Evolutionary conservation across 2,888 invertebrate genomes (phyloP).

Genomic region (Halictus quadricinctus): DNA sequence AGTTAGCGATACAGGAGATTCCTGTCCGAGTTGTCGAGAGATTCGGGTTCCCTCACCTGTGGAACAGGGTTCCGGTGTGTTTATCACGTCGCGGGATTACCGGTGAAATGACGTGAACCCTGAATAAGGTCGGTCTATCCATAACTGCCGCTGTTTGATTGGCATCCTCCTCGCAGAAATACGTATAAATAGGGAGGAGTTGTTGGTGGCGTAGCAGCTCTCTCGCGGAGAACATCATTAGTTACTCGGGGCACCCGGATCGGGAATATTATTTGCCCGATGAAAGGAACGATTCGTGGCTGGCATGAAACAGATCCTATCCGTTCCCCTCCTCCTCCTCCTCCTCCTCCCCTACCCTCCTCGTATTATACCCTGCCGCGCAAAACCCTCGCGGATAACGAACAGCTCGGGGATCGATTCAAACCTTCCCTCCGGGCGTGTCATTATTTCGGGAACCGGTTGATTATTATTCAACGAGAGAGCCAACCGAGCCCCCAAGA

Average conservation of each 20-base stretch:
- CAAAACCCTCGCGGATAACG: background rate
- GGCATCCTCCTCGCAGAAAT: slow-evolving; percentile 26
- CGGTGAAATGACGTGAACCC: background rate
- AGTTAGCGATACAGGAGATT: background rate
- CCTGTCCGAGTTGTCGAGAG: background rate
- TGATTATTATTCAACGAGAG: slow-evolving; percentile 33
- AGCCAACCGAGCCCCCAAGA: background rate
- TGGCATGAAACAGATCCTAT: slow-evolving; percentile 18
- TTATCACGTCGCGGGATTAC: background rate
- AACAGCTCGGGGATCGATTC: slow-evolving; percentile 11
- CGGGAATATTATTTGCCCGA: slow-evolving; percentile 25
- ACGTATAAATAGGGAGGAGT: slow-evolving; percentile 3
- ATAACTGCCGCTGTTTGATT: slow-evolving; percentile 25
- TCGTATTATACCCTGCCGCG: background rate
- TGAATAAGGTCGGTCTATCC: slow-evolving; percentile 8
- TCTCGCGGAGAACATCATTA: slow-evolving; percentile 23
- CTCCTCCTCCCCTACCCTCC: background rate
- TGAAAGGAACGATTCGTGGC: slow-evolving; percentile 5
- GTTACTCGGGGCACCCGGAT: background rate
- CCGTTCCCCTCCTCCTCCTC: too few species aligned
- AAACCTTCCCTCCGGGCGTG: slow-evolving; percentile 12
- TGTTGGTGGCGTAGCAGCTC: background rate
- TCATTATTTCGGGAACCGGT: slow-evolving; percentile 23
- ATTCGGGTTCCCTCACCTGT: background rate
- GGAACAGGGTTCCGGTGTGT: background rate